phyloP scores from a whole-genome alignment of 2,888 invertebrate species.

The Dynastes maya region DNA sequence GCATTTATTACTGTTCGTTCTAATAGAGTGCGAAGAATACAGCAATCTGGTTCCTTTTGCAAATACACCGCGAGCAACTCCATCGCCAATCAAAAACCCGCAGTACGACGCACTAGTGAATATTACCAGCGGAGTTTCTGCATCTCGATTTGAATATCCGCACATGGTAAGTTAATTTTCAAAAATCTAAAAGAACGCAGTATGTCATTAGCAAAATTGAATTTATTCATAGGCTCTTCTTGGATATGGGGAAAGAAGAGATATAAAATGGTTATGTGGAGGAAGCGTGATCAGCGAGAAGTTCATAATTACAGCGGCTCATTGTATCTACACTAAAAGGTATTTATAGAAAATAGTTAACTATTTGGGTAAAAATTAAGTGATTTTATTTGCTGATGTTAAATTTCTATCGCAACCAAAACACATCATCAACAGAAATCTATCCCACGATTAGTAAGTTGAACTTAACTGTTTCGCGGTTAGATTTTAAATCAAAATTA shows the following conservation, averaged over 20 bases:
- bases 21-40: conserved; percentile 20
- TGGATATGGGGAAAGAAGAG: conserved; percentile 61
- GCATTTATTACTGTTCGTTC: background rate
- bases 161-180: conserved; percentile 30
- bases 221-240: conserved; percentile 61
- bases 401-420: too few species aligned
- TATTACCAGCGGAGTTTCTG: background rate
- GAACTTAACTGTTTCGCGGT: too few species aligned
- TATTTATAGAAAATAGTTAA: background rate
- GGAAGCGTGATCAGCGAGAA: conserved; percentile 78
- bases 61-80: too few species aligned
- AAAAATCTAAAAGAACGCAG: background rate
- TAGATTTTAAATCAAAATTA: too few species aligned
- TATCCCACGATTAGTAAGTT: too few species aligned
- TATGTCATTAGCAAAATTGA: conserved; percentile 10
- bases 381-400: background rate
- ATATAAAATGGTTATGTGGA: conserved; percentile 75
- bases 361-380: background rate
- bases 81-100: too few species aligned
- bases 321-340: conserved; percentile 71
- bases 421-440: too few species aligned
- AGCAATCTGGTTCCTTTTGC: background rate
- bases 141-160: conserved; percentile 29
- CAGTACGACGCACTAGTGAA: too few species aligned
- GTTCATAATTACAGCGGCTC: conserved; percentile 80